Base-by-base conservation (phyloP, 2,888 invertebrate species). In the Dinocampus coccinellae region DNA sequence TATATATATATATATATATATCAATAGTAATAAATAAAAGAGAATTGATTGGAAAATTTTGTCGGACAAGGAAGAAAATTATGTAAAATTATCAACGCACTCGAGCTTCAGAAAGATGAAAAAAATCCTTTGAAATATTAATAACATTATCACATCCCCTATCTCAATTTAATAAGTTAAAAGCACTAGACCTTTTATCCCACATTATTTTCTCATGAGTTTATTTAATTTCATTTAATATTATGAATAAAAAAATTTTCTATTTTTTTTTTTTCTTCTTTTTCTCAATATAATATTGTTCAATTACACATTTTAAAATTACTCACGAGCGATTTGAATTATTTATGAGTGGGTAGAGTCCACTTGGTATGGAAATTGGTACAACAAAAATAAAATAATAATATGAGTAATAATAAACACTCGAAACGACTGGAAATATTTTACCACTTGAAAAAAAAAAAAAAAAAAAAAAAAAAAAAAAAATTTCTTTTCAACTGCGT, bases 271-370 rank as follows among this genome's bases (percentile, higher is more conserved):
- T 22, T 42, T 26, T 39, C 34, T 3, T 16, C 24, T 9, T 3
- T 62, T 42, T 62, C 11, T 10, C 11, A 24, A n/a, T n/a, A 24
- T 62, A 39, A 62, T 24, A 39, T 42, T 22, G 39, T 62, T 26
- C 11, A 42, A 39, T 62, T 22, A n/a, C 26, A 22, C 9, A 22
- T 2, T 24, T 26, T 7, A 10, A 11, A 55, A 55, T 2, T 24
- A 24, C 24, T 10, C 10, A 3, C 13, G 13, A 13, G 10, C 6
- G 7, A 24, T 26, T 55, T 24, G 1, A 55, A 55, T 7, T 55
- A 55, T 55, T 55, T 13, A 61, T 34, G 39, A 62, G 22, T 62
- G n/a, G n/a, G n/a, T n/a, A n/a, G n/a, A 42, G 39, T 24, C 24
- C 26, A 24, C 55, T 24, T 55, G 11, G 24, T 55, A 55, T 47